Percentiles rank a stretch among this genome's conserved stretches.
Evolutionary conservation across 2,113 vertebrate species (phyloP).

Genomic region (Corvus moneduloides): DNA sequence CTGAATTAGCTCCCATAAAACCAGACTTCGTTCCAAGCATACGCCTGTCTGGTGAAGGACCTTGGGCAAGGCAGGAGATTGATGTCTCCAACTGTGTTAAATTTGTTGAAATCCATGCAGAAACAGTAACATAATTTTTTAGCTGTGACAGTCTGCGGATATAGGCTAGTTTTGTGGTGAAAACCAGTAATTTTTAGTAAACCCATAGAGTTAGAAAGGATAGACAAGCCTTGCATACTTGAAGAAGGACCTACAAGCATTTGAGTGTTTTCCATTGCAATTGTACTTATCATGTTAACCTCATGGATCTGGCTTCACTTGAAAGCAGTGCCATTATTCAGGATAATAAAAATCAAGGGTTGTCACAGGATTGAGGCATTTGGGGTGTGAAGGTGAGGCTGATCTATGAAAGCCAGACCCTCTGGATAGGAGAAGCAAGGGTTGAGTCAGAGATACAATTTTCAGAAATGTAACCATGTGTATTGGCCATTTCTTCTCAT

Average conservation of each 20-base stretch:
- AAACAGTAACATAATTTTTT: background rate
- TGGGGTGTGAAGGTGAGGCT: background rate
- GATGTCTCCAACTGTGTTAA: background rate
- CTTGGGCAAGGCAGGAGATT: background rate
- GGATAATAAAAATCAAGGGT: background rate
- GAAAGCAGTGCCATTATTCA: background rate
- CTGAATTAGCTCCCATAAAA: background rate
- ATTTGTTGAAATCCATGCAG: background rate
- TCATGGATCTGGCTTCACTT: background rate
- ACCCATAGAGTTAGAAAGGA: background rate
- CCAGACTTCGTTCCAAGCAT: background rate
- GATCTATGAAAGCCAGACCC: background rate
- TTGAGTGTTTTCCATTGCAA: background rate
- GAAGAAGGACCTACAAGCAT: background rate
- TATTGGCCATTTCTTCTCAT: background rate
- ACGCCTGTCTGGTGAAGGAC: background rate
- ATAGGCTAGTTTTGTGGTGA: background rate
- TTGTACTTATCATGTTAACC: background rate
- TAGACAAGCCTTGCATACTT: background rate
- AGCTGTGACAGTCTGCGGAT: background rate
- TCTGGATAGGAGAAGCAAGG: background rate
- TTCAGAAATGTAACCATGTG: background rate
- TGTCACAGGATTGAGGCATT: background rate
- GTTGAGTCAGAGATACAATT: background rate
- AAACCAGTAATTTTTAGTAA: background rate